These are phyloP conservation scores for Allolobophora icterica DNA, from an alignment of 2,888 invertebrate species.

Conservation along the genomic window DNA sequence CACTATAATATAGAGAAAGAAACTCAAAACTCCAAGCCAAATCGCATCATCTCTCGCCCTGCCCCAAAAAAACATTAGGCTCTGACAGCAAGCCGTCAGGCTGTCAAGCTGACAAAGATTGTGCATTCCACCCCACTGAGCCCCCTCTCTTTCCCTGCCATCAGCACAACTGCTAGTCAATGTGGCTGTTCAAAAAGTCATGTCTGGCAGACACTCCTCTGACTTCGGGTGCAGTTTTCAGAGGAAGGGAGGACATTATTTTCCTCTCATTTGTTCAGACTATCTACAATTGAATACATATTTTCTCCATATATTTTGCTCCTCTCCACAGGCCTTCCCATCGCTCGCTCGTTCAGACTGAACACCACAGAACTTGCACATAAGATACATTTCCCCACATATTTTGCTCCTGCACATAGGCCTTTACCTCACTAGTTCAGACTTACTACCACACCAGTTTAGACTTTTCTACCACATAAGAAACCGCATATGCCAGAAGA, in stretches of 20 bases:
- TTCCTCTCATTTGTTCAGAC: not conserved
- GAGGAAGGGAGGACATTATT: not conserved
- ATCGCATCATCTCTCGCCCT: not conserved
- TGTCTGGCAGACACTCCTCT: not conserved
- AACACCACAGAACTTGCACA: no score
- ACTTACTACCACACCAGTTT: no score
- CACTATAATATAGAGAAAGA: not conserved
- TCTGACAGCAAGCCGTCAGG: not conserved
- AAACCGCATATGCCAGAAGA: no score
- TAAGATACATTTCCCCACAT: no score
- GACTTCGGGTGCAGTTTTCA: not conserved
- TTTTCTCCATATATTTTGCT: no score
- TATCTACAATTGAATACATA: no score
- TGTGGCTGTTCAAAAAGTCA: not conserved
- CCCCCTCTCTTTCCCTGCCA: not conserved
- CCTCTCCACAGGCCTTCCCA: no score
- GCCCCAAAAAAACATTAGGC: constrained; percentile 7
- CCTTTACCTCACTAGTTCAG: no score
- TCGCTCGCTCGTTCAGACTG: no score
- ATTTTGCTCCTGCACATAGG: no score
- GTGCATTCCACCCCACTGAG: not conserved
- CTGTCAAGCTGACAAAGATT: not conserved
- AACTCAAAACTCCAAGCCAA: not conserved
- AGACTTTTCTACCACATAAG: no score
- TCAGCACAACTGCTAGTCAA: not conserved